Base-by-base conservation (phyloP, 1,140 invertebrate species). In the Cryptotermes secundus region DNA sequence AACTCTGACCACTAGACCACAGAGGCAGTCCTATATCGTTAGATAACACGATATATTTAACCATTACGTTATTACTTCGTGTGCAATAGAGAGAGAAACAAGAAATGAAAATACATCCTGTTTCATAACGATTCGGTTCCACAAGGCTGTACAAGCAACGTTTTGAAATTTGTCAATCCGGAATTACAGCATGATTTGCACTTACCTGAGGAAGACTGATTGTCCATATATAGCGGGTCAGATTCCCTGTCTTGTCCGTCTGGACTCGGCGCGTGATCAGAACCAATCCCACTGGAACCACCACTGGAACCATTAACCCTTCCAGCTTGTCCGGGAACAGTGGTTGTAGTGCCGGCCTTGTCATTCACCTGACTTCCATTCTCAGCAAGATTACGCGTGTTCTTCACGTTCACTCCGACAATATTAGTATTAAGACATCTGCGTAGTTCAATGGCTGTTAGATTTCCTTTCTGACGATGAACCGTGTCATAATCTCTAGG, bases 401-500 rank as follows among this genome's bases (percentile, higher is more conserved):
- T 81, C 84, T 82, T 83, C 81, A 72, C 83, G 26, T 83, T 83
- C 83, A 83, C 83, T 24, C 94, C 94, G 7, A 95, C 95, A 53
- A 96, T 95, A 85, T 93, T 94, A 85, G 93, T 89, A 87, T 95
- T 95, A 36, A 94, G 89, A 85, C 94, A 96, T 81, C 95, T 90
- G 26, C 96, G 88, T 31, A 94, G 90, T 87, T 97, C 96, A 83
- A 96, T 96, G 59, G 95, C 95, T 42, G 92, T 93, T n/a, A 96
- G 89, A 88, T 96, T 97, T 1, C 96, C 96, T 84, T 96, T 95
- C 85, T 95, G 94, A 83, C 96, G 91, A 87, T 96, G 95, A 14
- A 96, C 94, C 2, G 95, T 96, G 88, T 99, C 97, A 90, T 99
- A 99, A 89, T 99, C 98, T 79, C 96, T 93, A 0, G 97, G 97